A percentile compares a stretch with the other conserved stretches of the same genome.
Evolutionary conservation across 2,113 vertebrate genomes (phyloP).

Genomic region (Erpornis zantholeuca): DNA sequence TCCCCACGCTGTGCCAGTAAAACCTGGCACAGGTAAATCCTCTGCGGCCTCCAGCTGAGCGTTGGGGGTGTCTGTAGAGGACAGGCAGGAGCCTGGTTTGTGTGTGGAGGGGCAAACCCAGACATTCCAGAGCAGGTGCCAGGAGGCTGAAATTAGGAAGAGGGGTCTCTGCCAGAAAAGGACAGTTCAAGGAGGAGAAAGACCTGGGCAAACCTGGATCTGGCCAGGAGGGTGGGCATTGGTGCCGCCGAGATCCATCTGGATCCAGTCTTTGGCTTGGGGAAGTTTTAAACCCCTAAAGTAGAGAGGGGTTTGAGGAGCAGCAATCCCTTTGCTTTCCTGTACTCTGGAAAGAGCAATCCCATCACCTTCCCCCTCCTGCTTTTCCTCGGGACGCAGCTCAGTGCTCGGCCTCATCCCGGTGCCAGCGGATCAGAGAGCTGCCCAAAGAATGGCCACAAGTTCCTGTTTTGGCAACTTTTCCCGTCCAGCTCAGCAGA

Average conservation of each 20-base stretch:
- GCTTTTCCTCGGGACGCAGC: neutral
- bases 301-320: neutral
- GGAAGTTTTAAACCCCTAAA: neutral
- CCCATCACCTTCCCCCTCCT: neutral
- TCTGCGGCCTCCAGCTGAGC: neutral
- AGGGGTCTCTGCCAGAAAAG: neutral
- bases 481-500: neutral
- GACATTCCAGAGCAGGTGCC: no score
- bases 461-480: neutral
- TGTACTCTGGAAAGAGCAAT: neutral
- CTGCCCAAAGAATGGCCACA: fast-evolving
- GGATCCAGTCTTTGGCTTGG: neutral
- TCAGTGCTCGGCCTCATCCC: neutral
- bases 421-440: fast-evolving
- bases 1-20: neutral
- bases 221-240: neutral
- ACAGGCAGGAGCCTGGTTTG: neutral
- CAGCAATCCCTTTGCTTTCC: neutral
- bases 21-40: no score
- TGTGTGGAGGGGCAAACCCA: neutral
- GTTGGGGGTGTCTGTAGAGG: fast-evolving
- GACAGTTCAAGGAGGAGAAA: neutral
- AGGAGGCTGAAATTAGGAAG: neutral
- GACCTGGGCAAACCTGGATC: neutral
- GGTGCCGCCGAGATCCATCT: fast-evolving